A percentile compares a stretch with the other conserved stretches of the same genome.
Conservation (phyloP, 2,113 vertebrate species). For the Epinephelus lanceolatus region DNA sequence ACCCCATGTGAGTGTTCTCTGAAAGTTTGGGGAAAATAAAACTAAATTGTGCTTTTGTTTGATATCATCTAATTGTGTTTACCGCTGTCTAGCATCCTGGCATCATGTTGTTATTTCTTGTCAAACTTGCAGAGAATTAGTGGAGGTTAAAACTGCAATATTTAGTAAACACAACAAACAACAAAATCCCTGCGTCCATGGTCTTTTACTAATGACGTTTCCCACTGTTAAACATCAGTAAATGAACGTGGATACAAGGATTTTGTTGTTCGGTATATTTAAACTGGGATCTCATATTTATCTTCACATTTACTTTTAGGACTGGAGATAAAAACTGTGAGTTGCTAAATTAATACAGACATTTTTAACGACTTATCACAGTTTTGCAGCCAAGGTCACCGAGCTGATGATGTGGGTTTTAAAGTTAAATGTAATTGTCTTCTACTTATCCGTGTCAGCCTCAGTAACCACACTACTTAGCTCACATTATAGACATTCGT, state of each 20-base stretch:
- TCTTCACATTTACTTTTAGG: not conserved
- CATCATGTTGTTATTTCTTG: slow-evolving; percentile 1
- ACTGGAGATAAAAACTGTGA: not conserved
- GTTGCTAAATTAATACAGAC: not conserved
- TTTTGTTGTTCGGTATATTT: slow-evolving; percentile 16
- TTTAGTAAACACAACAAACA: slow-evolving; percentile 44
- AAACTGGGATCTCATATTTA: not conserved
- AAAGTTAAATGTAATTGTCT: not conserved
- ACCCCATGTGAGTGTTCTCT: slow-evolving; percentile 2
- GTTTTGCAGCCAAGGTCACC: not conserved
- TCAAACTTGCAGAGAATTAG: slow-evolving; percentile 42
- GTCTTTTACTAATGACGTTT: slow-evolving; percentile 44
- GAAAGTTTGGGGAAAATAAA: slow-evolving; percentile 17
- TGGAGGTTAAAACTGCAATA: slow-evolving; percentile 43
- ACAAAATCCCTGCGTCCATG: slow-evolving; percentile 32
- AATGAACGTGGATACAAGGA: slow-evolving; percentile 21
- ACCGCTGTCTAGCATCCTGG: slow-evolving; percentile 8
- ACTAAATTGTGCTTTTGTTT: slow-evolving; percentile 42
- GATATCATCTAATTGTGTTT: slow-evolving; percentile 54
- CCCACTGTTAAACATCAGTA: slow-evolving; percentile 18
- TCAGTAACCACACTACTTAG: not conserved
- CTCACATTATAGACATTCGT: not conserved
- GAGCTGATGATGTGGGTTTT: not conserved
- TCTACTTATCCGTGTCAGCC: not conserved
- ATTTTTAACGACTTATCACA: not conserved